Evolutionary conservation across 2,113 vertebrate species (phyloP), one percentile per base, ranked within the genome.

Genomic region (Rostratula benghalensis): DNA sequence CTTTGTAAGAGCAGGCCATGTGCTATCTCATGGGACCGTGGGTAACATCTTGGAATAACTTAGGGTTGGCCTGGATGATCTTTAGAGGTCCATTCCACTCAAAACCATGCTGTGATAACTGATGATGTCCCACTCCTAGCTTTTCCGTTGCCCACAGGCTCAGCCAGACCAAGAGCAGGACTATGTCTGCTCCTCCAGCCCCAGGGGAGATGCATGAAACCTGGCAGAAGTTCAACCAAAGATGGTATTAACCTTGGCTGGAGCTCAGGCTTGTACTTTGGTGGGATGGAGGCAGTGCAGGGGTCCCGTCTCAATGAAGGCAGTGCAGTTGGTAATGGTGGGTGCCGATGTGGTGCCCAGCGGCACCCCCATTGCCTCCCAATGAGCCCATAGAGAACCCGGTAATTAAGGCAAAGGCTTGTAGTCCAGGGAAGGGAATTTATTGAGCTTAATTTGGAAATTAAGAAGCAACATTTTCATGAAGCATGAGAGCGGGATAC

Each of bases 331-430:
- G 39, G 27, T 60, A 35, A 22, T 2, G 2, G 13, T 4, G 9
- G 37, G 50, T 25, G 41, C 16, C 1, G 1, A 11, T 2, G 0
- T 6, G 5, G 22, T 71, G 53, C 33, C 23, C 11, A 4, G 23
- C 50, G n/a, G 61, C 33, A 12, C 76, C 45, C 24, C 22, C 7
- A 1, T 33, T 4, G 1, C 41, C 27, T 43, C 39, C 5, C 24
- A 0, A 2, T 64, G 64, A 69, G 33, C 25, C 6, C 6, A 4
- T 17, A 19, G 45, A 51, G 21, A 57, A 22, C 33, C 61, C 79
- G 59, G 54, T 81, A 30, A 61, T 79, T 31, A 68, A 33, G 54
- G 39, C 64, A 54, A 39, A 64, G 37, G 21, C 27, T 79, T 1
- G 46, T 89, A 33, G 60, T 61, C n/a, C 59, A 33, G 78, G 50